Conservation (phyloP, 2,888 invertebrate species). For the Xestia rhomboidea region DNA sequence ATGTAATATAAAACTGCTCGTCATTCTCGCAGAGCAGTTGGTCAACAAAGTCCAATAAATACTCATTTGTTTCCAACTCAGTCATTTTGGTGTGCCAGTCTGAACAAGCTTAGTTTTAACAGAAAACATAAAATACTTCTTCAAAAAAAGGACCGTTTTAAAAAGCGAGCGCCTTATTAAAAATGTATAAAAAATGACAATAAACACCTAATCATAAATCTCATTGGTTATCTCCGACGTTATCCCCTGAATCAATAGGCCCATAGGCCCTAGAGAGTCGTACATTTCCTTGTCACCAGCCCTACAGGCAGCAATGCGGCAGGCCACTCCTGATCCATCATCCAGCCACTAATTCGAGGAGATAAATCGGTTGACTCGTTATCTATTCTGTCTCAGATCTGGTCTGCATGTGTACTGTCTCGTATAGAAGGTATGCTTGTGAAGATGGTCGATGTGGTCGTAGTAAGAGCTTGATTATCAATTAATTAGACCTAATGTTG, state of each 20-base stretch:
- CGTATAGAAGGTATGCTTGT: background rate
- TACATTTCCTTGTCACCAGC: background rate
- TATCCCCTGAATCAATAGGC: background rate
- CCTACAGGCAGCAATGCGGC: constrained; percentile 47
- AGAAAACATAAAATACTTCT: background rate
- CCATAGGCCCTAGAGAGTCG: constrained; percentile 3
- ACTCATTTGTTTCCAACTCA: background rate
- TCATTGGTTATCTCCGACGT: background rate
- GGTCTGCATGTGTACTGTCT: background rate
- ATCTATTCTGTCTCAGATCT: constrained; percentile 35
- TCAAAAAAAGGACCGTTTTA: no score
- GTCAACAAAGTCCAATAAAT: background rate
- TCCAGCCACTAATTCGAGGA: constrained; percentile 24
- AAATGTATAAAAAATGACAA: background rate
- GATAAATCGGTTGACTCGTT: constrained; percentile 43
- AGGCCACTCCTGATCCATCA: constrained; percentile 49
- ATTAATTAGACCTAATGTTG: background rate
- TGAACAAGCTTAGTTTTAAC: background rate
- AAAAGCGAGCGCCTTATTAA: background rate
- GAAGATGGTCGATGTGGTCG: background rate
- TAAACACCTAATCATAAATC: background rate
- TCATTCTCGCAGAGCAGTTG: background rate
- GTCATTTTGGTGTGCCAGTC: background rate
- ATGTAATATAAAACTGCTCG: background rate
- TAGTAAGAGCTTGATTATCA: background rate